Evolutionary conservation across 2,888 invertebrate species (phyloP), one percentile per base, ranked within the genome.

Genomic region (Thera obeliscata): DNA sequence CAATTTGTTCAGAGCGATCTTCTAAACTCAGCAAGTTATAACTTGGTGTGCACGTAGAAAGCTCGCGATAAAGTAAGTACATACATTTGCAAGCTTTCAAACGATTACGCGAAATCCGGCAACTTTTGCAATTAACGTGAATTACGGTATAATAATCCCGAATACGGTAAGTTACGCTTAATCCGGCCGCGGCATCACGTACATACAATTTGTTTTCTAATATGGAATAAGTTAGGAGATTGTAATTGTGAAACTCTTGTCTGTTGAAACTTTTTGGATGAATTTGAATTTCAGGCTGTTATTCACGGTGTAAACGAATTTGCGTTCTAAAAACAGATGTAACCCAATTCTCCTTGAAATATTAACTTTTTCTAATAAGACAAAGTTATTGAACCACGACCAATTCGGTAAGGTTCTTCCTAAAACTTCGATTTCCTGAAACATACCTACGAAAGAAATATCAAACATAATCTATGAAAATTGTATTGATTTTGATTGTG

Each of bases 41-140:
- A 43, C 59, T 41, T 55, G n/a, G 55, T 8, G 50, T n/a, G 46
- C 8, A 38, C 35, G 64, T 58, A 65, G 64, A 65, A 56, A 60
- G 41, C 64, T 50, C 9, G 11, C 41, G 55, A 49, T 62, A 56
- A 22, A 35, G 61, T 52, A 54, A 35, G 57, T 38, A 65, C 56
- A 50, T 56, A 65, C 61, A 60, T 56, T 60, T 46, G 65, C 65
- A 36, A 55, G 65, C 62, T 61, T 63, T 66, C 60, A 66, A 69
- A 66, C 66, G 69, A 74, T 72, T 70, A 70, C 69, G 64, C 61
- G 57, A 50, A 72, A 71, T 68, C 68, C 63, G 57, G 55, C 41
- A 74, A 74, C 65, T 72, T 74, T 61, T 46, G 71, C 60, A 74
- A 74, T 74, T 70, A 69, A 71, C 67, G 66, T 72, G 71, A 72